Evolutionary conservation across 1,140 invertebrate genomes (phyloP).

Genomic region (Diorhabda elongata): DNA sequence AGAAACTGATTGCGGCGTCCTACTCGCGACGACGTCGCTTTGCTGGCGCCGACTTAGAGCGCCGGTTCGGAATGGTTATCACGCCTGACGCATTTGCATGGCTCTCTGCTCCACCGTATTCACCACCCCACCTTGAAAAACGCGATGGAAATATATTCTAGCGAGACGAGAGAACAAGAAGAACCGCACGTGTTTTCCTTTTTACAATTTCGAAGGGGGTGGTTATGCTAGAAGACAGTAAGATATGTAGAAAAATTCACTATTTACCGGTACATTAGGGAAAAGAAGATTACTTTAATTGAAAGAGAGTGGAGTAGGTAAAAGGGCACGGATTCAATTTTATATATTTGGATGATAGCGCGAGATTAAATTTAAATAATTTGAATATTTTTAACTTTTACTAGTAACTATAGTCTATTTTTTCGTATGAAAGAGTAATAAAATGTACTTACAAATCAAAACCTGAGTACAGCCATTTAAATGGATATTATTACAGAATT

Average conservation of each 20-base stretch:
- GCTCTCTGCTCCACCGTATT: conserved; percentile 35
- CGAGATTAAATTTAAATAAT: too few species aligned
- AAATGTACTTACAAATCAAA: too few species aligned
- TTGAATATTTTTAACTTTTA: too few species aligned
- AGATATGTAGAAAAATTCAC: conserved; percentile 19
- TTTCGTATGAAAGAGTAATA: too few species aligned
- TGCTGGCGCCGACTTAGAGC: conserved; percentile 42
- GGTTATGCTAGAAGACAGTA: conserved; percentile 11
- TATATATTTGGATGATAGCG: neutral
- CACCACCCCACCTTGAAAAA: conserved; percentile 37
- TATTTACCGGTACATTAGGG: conserved; percentile 17
- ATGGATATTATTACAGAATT: too few species aligned
- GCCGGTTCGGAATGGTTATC: conserved; percentile 44
- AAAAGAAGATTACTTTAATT: conserved; percentile 18
- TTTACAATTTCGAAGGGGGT: conserved; percentile 31
- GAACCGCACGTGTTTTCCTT: conserved; percentile 31
- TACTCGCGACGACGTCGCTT: conserved; percentile 40
- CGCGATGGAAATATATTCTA: conserved; percentile 24
- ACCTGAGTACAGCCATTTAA: too few species aligned
- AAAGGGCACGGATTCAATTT: conserved; percentile 10
- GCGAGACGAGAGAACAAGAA: conserved; percentile 27
- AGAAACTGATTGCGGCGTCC: conserved; percentile 41
- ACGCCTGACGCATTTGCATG: conserved; percentile 47
- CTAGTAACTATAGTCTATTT: too few species aligned
- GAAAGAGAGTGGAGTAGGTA: conserved; percentile 15